These are phyloP conservation scores for Augochlora pura DNA, from an alignment of 1,140 invertebrate genomes.

Conservation along the genomic window DNA sequence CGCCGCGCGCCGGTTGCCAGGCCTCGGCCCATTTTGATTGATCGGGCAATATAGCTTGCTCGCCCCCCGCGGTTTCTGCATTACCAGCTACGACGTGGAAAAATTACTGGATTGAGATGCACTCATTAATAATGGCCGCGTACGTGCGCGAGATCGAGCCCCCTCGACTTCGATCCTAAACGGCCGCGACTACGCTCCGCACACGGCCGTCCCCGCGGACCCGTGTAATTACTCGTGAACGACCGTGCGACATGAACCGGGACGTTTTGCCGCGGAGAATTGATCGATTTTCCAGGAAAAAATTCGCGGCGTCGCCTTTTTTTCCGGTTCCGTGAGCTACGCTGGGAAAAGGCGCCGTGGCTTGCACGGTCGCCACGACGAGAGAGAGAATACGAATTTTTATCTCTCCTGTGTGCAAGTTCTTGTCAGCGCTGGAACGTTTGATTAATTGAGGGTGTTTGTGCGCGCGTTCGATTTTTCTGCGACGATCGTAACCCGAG, in stretches of 20 bases:
- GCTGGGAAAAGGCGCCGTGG: too few relatives aligned
- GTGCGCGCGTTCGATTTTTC: too few relatives aligned
- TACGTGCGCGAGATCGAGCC: slow-evolving; percentile 30
- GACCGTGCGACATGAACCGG: slow-evolving; percentile 29
- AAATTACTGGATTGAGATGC: slow-evolving; percentile 79
- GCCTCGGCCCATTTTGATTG: slow-evolving; percentile 76
- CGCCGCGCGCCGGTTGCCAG: slow-evolving; percentile 62
- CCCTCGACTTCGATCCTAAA: slow-evolving; percentile 52
- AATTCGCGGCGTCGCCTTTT: not conserved
- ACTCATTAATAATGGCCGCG: slow-evolving; percentile 78
- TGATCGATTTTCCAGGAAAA: slow-evolving; percentile 10
- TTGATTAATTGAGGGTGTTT: too few relatives aligned
- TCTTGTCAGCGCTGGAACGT: too few relatives aligned
- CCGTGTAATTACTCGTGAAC: slow-evolving; percentile 48
- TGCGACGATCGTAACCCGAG: too few relatives aligned
- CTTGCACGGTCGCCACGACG: too few relatives aligned
- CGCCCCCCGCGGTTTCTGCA: slow-evolving; percentile 77
- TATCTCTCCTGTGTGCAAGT: too few relatives aligned
- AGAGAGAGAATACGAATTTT: too few relatives aligned
- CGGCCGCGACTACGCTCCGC: slow-evolving; percentile 31
- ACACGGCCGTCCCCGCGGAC: not conserved
- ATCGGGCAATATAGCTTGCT: slow-evolving; percentile 79
- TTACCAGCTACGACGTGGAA: slow-evolving; percentile 77
- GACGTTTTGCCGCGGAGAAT: not conserved
- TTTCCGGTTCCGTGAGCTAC: too few relatives aligned